Evolutionary conservation across 1,140 invertebrate species (phyloP).

Genomic region (Episyrphus balteatus): DNA sequence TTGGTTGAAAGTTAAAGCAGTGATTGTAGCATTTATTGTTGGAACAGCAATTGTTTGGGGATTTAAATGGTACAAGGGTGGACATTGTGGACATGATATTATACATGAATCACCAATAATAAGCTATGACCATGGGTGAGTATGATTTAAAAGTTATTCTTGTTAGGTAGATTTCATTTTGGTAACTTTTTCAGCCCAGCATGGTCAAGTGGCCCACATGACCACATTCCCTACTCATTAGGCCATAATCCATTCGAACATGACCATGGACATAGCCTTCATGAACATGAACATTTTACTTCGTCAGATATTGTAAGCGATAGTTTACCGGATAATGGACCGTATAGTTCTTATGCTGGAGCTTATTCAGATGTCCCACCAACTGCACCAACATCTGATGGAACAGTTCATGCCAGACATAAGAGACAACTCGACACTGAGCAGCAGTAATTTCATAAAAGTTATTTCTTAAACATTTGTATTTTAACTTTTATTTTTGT

Average conservation of each 20-base stretch:
- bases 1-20: constrained; percentile 33
- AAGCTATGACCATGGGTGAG: constrained; percentile 28
- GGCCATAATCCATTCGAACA: constrained; percentile 10
- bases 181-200: constrained; percentile 12
- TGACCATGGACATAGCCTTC: background rate
- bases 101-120: constrained; percentile 15
- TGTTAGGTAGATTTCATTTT: constrained; percentile 1
- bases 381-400: constrained; percentile 8
- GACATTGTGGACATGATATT: background rate
- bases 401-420: constrained; percentile 14
- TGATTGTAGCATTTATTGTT: constrained; percentile 31
- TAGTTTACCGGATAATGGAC: constrained; percentile 16
- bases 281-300: background rate
- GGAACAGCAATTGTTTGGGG: constrained; percentile 28
- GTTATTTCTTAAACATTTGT: background rate
- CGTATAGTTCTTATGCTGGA: constrained; percentile 26
- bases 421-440: constrained; percentile 23
- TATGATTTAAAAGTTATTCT: background rate
- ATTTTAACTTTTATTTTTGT: background rate
- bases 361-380: constrained; percentile 10
- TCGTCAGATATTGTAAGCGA: constrained; percentile 11
- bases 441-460: constrained; percentile 20
- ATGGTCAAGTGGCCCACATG: constrained; percentile 9
- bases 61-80: background rate
- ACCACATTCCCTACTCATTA: constrained; percentile 30